These are phyloP conservation scores for Nipponia nippon DNA, from an alignment of 2,113 vertebrate species.

Conservation along the genomic window DNA sequence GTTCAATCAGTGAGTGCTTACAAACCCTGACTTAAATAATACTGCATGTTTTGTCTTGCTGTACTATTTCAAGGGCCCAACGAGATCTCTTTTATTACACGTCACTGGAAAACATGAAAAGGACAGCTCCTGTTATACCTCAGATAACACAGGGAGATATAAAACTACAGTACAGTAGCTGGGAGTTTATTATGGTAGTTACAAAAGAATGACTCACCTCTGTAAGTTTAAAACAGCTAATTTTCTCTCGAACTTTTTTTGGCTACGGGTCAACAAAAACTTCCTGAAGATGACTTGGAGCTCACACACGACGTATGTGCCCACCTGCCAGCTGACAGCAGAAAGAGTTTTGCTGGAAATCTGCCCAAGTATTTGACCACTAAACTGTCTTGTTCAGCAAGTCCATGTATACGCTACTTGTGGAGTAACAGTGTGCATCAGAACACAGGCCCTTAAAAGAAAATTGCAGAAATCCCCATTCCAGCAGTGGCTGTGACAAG, in stretches of 20 bases:
- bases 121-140: background rate
- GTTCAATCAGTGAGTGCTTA: background rate
- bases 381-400: background rate
- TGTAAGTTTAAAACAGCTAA: background rate
- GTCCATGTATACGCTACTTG: too few relatives aligned
- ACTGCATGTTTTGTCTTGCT: background rate
- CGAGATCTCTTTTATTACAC: background rate
- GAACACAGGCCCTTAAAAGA: background rate
- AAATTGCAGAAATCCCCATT: background rate
- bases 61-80: background rate
- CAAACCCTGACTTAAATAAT: background rate
- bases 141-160: background rate
- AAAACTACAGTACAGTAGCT: background rate
- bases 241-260: background rate
- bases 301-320: fast-evolving
- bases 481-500: background rate
- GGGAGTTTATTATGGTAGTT: background rate
- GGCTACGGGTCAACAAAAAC: background rate
- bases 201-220: fast-evolving
- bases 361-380: background rate
- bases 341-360: background rate
- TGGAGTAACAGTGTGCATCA: background rate
- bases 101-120: background rate
- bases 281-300: background rate
- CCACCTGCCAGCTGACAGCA: background rate